phyloP scores from a whole-genome alignment of 37 sponge, comb jelly and placozoan genomes.

The Diacarnus erythraeanus region DNA sequence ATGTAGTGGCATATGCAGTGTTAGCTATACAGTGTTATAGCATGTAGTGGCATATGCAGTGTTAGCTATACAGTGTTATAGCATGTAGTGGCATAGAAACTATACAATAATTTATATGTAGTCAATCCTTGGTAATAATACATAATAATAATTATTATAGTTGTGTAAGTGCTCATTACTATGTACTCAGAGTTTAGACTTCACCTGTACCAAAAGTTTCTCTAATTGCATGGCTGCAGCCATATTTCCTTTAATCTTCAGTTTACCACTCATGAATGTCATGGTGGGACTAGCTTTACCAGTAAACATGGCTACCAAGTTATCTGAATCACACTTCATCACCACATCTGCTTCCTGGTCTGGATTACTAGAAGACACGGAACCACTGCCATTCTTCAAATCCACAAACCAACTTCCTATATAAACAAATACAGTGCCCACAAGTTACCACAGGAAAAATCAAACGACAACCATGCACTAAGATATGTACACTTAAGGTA shows the following conservation, averaged over 20 bases:
- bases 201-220: constrained; percentile 79
- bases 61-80: too few species aligned
- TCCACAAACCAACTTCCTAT: constrained; percentile 72
- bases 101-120: background rate
- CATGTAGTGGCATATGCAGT: too few species aligned
- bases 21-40: too few species aligned
- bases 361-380: constrained; percentile 23
- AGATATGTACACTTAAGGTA: too few species aligned
- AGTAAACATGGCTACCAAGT: constrained; percentile 83
- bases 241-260: constrained; percentile 91
- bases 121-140: too few species aligned
- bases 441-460: too few species aligned
- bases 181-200: constrained; percentile 70
- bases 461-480: background rate
- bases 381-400: constrained; percentile 81
- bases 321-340: constrained; percentile 69
- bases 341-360: constrained; percentile 73
- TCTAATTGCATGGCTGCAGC: constrained; percentile 89
- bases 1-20: too few species aligned
- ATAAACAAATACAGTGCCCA: background rate
- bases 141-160: background rate
- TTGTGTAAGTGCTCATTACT: too few species aligned
- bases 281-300: constrained; percentile 78
- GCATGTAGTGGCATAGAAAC: too few species aligned
- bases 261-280: constrained; percentile 94